phyloP scores from a whole-genome alignment of 2,888 invertebrate genomes.

The Balanococcus diminutus region DNA sequence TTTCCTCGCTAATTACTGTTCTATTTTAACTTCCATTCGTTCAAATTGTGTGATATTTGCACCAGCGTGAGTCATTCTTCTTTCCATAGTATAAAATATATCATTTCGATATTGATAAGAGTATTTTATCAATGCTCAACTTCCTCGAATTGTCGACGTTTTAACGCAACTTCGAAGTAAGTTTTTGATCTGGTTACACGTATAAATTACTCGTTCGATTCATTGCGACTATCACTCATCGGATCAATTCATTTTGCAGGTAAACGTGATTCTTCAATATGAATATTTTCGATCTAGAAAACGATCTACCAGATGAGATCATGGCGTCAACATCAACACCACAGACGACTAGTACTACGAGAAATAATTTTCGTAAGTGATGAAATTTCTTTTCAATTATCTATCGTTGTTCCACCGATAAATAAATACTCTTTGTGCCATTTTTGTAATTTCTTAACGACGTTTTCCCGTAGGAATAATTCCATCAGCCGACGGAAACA shows the following conservation, averaged over 20 bases:
- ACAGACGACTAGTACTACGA: constrained; percentile 70
- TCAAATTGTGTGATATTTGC: not conserved
- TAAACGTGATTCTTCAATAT: constrained; percentile 60
- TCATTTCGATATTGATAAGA: not conserved
- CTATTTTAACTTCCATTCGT: not conserved
- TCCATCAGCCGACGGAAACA: not conserved
- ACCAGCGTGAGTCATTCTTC: not conserved
- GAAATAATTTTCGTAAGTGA: not conserved
- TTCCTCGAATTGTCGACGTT: not conserved
- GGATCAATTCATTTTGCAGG: not conserved
- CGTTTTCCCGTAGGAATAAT: not conserved
- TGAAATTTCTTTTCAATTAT: not conserved
- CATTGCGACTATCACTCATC: not conserved
- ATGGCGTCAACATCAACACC: constrained; percentile 68
- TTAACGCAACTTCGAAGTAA: not conserved
- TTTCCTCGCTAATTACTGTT: not conserved
- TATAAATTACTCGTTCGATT: not conserved
- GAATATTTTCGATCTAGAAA: constrained; percentile 87
- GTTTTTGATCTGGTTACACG: not conserved
- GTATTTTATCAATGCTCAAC: not conserved
- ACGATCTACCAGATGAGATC: constrained; percentile 89
- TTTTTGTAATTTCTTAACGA: too few species aligned
- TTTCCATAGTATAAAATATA: too few species aligned
- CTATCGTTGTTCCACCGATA: not conserved
- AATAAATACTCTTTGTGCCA: too few species aligned